phyloP scores from a whole-genome alignment of 2,797 vertebrate genomes.

The Nasua narica region DNA sequence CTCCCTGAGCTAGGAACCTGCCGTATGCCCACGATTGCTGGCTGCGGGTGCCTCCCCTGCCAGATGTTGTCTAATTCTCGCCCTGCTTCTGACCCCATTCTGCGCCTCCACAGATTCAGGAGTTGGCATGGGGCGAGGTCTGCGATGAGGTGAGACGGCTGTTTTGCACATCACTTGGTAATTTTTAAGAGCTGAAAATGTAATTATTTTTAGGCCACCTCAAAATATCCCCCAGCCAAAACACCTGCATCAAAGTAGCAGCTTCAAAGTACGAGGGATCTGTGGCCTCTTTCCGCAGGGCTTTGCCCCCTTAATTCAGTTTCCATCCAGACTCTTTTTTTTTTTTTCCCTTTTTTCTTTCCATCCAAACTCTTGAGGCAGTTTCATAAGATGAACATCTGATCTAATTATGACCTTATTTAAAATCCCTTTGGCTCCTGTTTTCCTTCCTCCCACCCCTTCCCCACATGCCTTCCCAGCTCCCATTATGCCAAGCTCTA shows the following conservation, averaged over 20 bases:
- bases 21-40: too few relatives aligned
- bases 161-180: conserved; percentile 30
- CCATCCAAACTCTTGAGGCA: background rate
- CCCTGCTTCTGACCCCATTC: background rate
- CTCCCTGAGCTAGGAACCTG: background rate
- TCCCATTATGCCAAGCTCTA: background rate
- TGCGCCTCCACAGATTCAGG: background rate
- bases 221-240: conserved; percentile 34
- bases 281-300: background rate
- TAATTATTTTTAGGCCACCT: conserved; percentile 44
- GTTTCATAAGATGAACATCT: background rate
- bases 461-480: background rate
- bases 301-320: background rate
- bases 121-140: background rate
- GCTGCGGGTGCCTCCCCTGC: background rate
- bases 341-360: too few relatives aligned
- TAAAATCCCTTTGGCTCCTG: background rate
- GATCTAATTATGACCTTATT: background rate
- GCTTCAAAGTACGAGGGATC: background rate
- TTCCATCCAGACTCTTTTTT: background rate
- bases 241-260: conserved; percentile 2
- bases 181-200: conserved; percentile 54
- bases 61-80: background rate
- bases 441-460: background rate
- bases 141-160: background rate